Evolutionary conservation across 1,140 invertebrate species (phyloP), one percentile per base, ranked within the genome.

Genomic region (Drosophila azteca): DNA sequence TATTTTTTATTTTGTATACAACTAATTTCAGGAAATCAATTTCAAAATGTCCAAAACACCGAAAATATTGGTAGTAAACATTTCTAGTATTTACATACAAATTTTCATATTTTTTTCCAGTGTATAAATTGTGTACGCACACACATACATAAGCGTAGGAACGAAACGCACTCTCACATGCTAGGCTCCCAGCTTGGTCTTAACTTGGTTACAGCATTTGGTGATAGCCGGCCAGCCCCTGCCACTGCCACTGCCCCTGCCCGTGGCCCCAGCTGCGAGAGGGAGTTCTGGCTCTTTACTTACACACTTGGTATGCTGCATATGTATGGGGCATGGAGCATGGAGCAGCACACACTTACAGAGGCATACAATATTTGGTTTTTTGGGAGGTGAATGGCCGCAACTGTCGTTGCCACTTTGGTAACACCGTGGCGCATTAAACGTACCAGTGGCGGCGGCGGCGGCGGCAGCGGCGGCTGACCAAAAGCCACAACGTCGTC

Each of bases 371-470:
- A 51, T 78, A 66, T 76, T 68, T 67, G 59, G 54, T 80, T 80
- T 82, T 87, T 87, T 88, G 83, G 83, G 79, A 88, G 83, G 83
- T 88, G 84, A 88, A 88, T 83, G 83, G 79, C 84, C 83, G 83
- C 83, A 88, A 88, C 83, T 88, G 83, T 88, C 84, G 83, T 77
- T 85, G 82, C 82, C 82, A 85, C 82, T 87, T 87, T 87, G 82
- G 82, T 87, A 87, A 72, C 78, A 87, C 82, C 83, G 79, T 79
- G 83, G 78, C 82, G 82, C 79, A 87, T 87, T 82, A 82, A 87
- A 82, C 69, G 82, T 78, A 87, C 82, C 78, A 83, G 75, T 71
- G 62, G 43, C 61, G 43, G 44, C n/a, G 43, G 22, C 41, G 50
- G 79, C 75, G n/a, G n/a, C n/a, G 62, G 43, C 61, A 35, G 44